Conservation (phyloP, 2,888 invertebrate genomes). For the Leucoptera coffeella region DNA sequence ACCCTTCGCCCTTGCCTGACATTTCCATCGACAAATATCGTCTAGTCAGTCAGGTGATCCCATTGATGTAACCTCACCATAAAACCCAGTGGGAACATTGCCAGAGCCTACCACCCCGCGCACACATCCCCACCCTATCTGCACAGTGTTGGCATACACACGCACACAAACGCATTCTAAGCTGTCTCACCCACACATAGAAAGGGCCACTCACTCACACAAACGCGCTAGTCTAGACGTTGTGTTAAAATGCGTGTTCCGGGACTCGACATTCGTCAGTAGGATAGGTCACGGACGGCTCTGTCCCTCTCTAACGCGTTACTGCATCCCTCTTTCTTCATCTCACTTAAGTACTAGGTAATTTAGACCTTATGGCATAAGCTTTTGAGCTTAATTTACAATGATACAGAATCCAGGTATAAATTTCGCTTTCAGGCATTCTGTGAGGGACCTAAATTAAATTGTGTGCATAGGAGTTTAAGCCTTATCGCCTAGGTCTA, state of each 20-base stretch:
- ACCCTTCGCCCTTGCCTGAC: too few relatives aligned
- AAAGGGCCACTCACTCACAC: conserved; percentile 6
- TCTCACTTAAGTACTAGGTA: too few relatives aligned
- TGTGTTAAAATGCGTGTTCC: conserved; percentile 47
- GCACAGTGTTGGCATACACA: too few relatives aligned
- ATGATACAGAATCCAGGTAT: conserved; percentile 18
- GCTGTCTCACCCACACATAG: too few relatives aligned
- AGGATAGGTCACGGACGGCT: conserved; percentile 50
- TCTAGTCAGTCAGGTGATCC: too few relatives aligned
- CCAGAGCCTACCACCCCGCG: too few relatives aligned
- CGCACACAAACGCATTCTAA: conserved; percentile 5
- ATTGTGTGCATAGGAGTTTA: not conserved
- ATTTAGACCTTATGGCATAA: too few relatives aligned
- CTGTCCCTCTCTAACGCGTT: conserved; percentile 18
- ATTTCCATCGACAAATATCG: too few relatives aligned
- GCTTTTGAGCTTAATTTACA: not conserved
- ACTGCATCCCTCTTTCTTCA: too few relatives aligned
- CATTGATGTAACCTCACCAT: too few relatives aligned
- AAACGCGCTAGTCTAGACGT: conserved; percentile 31
- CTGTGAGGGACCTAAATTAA: conserved; percentile 15
- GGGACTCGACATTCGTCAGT: conserved; percentile 50
- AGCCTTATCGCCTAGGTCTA: not conserved
- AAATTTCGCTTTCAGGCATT: conserved; percentile 29
- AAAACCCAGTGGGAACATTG: too few relatives aligned
- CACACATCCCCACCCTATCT: too few relatives aligned